Evolutionary conservation across 2,113 vertebrate species (phyloP).

Genomic region (Pseudopipra pipra): DNA sequence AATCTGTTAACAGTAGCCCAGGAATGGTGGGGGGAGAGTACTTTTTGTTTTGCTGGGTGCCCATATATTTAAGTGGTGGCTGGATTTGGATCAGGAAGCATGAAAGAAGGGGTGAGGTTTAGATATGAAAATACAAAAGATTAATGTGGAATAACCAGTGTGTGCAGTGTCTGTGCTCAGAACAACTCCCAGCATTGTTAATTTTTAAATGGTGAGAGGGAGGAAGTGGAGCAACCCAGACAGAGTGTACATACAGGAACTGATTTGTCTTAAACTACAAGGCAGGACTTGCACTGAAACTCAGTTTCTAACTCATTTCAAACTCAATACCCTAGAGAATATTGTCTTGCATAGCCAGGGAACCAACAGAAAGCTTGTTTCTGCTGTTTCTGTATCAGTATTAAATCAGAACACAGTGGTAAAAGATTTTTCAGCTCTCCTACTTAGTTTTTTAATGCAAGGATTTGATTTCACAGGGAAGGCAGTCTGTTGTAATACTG

Average conservation of each 20-base stretch:
- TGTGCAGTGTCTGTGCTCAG: neutral
- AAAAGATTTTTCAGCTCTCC: neutral
- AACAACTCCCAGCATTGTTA: slow-evolving; percentile 6
- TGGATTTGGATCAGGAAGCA: neutral
- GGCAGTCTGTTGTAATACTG: neutral
- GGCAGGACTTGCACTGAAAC: neutral
- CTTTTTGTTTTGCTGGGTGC: neutral
- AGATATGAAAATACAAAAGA: neutral
- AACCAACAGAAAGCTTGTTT: neutral
- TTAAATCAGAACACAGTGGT: neutral
- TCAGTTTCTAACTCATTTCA: neutral
- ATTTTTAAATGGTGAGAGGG: neutral
- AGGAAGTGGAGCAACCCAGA: neutral
- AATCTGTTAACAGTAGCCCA: neutral
- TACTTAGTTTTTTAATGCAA: neutral
- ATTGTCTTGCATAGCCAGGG: neutral
- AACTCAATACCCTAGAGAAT: neutral
- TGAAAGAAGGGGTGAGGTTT: neutral
- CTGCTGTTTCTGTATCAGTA: neutral
- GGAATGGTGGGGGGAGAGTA: accelerated
- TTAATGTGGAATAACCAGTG: neutral
- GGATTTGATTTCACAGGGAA: neutral
- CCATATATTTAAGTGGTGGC: neutral
- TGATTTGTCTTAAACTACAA: neutral
- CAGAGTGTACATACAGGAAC: neutral